Base-by-base conservation (phyloP, 64 coral and sea anemone species). In the Cladopsammia gracilis region DNA sequence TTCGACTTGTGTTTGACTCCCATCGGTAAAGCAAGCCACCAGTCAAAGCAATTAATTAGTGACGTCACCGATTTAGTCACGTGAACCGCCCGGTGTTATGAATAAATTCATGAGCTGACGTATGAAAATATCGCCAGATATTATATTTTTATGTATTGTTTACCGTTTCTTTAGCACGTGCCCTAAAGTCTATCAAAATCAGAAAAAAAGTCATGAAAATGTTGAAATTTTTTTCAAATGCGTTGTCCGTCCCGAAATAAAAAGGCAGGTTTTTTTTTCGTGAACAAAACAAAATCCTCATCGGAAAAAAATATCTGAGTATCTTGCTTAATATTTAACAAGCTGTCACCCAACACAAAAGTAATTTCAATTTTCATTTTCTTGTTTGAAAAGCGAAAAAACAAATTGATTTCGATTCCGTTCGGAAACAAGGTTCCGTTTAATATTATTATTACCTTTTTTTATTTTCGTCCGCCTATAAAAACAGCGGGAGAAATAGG, bases 11-110 rank as follows among this genome's bases (percentile, higher is more conserved):
- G 60, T 75, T 61, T 64, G 80, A 86, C 90, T 92, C 70, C 79
- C 79, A 64, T 84, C 59, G 50, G 61, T 23, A 67, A 84, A 34
- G 34, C 34, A 43, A 50, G 43, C 80, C 61, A 84, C 80, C 80
- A 64, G 61, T 68, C 34, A 42, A 84, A 23, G 62, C 62, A 84
- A 84, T 84, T 84, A 84, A 84, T 84, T 66, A 86, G 91, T 93
- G 91, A 93, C 91, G 91, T 93, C 91, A 93, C 60, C 19, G 73
- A 46, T 58, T 45, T 58, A 58, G 68, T 93, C 91, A 93, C 91
- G 60, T 93, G 91, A 62, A 67, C 44, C 9, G 43, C 46, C 23
- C 10, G 23, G 75, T 89, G 34, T 74, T 59, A 91, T 82, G 23
- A 71, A 91, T 91, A 84, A 82, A 67, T 84, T 19, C 19, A 84